Conservation (phyloP, 2,888 invertebrate genomes). For the Phalera bucephala region DNA sequence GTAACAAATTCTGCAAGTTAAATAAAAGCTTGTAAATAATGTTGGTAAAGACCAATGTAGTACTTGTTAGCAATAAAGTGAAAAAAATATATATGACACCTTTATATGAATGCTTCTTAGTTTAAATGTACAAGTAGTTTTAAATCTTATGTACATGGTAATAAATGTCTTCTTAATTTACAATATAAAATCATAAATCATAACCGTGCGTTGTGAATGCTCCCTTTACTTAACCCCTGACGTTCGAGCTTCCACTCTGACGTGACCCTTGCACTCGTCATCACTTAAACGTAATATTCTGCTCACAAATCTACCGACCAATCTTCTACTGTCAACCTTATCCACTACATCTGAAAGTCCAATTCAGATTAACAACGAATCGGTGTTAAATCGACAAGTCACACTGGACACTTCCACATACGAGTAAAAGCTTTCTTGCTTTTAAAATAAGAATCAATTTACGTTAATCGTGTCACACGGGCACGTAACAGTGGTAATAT, state of each 20-base stretch:
- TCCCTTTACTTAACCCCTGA: conserved; percentile 13
- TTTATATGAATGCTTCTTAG: too few species aligned
- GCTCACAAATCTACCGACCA: conserved; percentile 26
- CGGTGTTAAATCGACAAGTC: conserved; percentile 30
- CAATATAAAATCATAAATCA: too few species aligned
- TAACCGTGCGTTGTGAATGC: conserved; percentile 27
- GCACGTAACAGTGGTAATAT: conserved; percentile 18
- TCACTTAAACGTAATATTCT: conserved; percentile 39
- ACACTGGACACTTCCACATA: conserved; percentile 11
- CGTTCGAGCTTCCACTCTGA: conserved; percentile 26
- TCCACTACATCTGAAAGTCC: background rate
- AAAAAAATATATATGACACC: too few species aligned
- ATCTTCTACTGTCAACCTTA: conserved; percentile 13
- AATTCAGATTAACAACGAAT: conserved; percentile 7
- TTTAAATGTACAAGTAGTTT: too few species aligned
- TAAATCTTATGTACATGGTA: too few species aligned
- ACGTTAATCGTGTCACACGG: conserved; percentile 4
- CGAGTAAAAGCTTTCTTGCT: conserved; percentile 22
- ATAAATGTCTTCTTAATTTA: too few species aligned
- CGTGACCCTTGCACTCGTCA: conserved; percentile 40
- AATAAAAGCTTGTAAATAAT: too few species aligned
- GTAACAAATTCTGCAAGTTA: too few species aligned
- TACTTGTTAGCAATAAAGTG: too few species aligned
- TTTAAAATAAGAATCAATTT: conserved; percentile 27
- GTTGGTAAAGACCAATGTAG: too few species aligned